phyloP scores from a whole-genome alignment of 2,797 vertebrate genomes.

The Rhabdomys pumilio region DNA sequence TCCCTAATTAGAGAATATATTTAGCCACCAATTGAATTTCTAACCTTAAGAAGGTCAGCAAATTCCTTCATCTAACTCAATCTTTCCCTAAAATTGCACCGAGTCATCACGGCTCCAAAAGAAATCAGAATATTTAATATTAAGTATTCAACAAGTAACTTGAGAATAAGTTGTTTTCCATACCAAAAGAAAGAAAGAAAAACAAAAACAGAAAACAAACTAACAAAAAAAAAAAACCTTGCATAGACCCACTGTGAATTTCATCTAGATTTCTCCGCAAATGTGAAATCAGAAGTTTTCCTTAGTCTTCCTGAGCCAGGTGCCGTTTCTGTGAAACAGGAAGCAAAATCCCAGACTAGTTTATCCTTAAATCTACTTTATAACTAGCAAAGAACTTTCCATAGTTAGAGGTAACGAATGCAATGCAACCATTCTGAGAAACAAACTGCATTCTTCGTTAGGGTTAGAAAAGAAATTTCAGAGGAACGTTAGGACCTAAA shows the following conservation, averaged over 20 bases:
- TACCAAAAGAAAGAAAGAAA: conserved; percentile 21
- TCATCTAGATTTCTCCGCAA: not conserved
- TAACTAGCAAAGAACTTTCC: conserved; percentile 65
- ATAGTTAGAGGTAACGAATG: conserved; percentile 68
- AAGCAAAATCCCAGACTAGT: conserved; percentile 54
- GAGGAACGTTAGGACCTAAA: not conserved
- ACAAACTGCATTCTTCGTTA: conserved; percentile 43
- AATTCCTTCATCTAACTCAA: not conserved
- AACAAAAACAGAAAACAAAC: not conserved
- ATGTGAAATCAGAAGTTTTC: conserved; percentile 48
- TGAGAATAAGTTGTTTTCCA: conserved; percentile 27
- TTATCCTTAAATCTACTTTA: conserved; percentile 64
- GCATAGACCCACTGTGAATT: not conserved
- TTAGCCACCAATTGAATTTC: conserved; percentile 18
- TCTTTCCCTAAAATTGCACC: conserved; percentile 48
- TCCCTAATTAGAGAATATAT: conserved; percentile 55
- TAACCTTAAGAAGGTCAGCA: conserved; percentile 41
- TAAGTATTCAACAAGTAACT: conserved; percentile 49
- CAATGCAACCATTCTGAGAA: conserved; percentile 34
- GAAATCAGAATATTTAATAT: conserved; percentile 36
- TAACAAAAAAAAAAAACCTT: conserved; percentile 31
- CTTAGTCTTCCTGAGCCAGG: not conserved
- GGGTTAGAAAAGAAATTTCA: not conserved
- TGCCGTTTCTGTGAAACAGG: conserved; percentile 41
- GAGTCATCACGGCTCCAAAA: not conserved